phyloP scores from a whole-genome alignment of 2,888 invertebrate species.

The Frankliniella fusca region DNA sequence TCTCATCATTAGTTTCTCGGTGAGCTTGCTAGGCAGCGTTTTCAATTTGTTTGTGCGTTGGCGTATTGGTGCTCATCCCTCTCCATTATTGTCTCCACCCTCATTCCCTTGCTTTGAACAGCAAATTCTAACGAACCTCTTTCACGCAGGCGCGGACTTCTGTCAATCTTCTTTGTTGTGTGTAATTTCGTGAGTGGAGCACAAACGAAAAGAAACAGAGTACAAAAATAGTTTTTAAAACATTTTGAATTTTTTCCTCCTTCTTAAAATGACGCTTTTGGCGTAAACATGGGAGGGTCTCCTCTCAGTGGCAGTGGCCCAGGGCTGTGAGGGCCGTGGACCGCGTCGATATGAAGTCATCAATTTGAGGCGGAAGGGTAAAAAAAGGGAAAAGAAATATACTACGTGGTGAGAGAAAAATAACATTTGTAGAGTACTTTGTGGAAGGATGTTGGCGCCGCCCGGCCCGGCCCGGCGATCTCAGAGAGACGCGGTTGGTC shows the following conservation, averaged over 20 bases:
- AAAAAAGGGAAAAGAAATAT: background rate
- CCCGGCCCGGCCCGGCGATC: background rate
- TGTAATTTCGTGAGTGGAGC: too few species aligned
- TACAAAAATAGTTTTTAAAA: background rate
- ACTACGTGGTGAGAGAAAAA: constrained; percentile 16
- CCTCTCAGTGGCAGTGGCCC: background rate
- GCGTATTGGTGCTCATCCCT: too few species aligned
- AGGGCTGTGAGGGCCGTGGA: background rate
- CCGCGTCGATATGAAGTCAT: constrained; percentile 10
- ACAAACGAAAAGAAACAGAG: background rate
- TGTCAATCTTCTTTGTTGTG: too few species aligned
- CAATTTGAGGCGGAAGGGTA: background rate
- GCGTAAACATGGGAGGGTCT: too few species aligned
- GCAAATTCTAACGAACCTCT: too few species aligned
- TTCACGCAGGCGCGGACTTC: too few species aligned
- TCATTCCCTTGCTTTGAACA: too few species aligned
- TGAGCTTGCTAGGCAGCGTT: too few species aligned
- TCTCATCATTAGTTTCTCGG: too few species aligned
- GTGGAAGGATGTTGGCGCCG: constrained; percentile 10
- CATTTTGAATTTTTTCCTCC: background rate
- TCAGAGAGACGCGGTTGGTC: background rate
- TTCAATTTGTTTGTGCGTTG: too few species aligned
- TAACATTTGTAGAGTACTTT: constrained; percentile 14
- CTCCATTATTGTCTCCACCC: too few species aligned
- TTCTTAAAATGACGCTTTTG: background rate